Evolutionary conservation across 2,113 vertebrate genomes (phyloP).

Genomic region (Excalfactoria chinensis): DNA sequence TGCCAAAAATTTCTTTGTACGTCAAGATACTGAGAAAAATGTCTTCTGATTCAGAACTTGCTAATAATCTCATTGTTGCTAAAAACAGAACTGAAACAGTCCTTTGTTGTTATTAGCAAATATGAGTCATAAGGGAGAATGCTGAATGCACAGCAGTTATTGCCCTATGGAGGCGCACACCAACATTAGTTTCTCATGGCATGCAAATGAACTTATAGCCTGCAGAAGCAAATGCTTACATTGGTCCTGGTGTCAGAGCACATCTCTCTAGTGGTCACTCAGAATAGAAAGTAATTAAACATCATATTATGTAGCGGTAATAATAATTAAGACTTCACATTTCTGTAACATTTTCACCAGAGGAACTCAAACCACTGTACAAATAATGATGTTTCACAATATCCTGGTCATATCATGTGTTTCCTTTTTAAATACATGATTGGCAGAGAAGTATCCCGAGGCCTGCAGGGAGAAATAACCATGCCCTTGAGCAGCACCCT

Average conservation of each 20-base stretch:
- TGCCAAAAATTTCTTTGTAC: background rate
- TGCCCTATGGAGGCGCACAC: fast-evolving
- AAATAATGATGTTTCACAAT: background rate
- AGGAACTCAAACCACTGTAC: background rate
- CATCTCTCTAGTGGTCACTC: background rate
- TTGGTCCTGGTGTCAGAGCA: background rate
- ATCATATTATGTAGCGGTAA: background rate
- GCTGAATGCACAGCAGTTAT: background rate
- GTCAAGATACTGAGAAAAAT: background rate
- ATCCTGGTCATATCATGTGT: background rate
- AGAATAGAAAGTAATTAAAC: background rate
- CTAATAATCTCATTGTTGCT: background rate
- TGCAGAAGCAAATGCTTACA: background rate
- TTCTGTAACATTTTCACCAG: background rate
- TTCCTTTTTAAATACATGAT: background rate
- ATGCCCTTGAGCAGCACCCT: background rate
- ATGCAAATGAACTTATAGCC: background rate
- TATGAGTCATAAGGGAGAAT: background rate
- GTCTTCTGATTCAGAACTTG: background rate
- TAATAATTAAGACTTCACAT: background rate
- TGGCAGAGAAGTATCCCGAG: background rate
- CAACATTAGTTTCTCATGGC: background rate
- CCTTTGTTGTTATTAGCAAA: background rate
- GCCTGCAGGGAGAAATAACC: background rate
- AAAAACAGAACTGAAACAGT: background rate